Percentiles rank a stretch among this genome's conserved stretches.
These are phyloP conservation scores for Meandrusa payeni DNA, from an alignment of 2,888 invertebrate genomes.

Conservation along the genomic window DNA sequence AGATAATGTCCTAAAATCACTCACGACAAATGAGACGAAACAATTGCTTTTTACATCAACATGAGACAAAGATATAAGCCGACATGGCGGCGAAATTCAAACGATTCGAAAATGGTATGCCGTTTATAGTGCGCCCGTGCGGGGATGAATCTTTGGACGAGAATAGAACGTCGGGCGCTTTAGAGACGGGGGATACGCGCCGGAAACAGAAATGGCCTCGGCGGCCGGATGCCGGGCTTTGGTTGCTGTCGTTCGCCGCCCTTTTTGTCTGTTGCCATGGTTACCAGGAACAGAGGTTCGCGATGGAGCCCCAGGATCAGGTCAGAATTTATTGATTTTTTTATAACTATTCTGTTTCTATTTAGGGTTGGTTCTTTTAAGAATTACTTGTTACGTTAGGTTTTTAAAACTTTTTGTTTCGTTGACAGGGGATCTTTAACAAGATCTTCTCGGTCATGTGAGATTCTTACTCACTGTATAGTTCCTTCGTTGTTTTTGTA, in stretches of 20 bases:
- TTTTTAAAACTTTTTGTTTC: too few species aligned
- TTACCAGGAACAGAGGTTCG: constrained; percentile 89
- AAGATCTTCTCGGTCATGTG: too few species aligned
- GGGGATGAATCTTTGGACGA: constrained; percentile 54
- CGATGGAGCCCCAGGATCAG: constrained; percentile 76
- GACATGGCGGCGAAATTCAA: constrained; percentile 59
- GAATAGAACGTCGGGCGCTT: constrained; percentile 49
- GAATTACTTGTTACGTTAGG: too few species aligned
- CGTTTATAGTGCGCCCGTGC: constrained; percentile 52
- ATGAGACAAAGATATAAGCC: constrained; percentile 58
- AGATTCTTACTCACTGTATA: too few species aligned
- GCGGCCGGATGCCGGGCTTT: constrained; percentile 53
- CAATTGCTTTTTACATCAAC: constrained; percentile 41
- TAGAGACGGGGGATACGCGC: constrained; percentile 34
- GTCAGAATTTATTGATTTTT: constrained; percentile 35
- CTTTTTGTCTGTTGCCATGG: constrained; percentile 61
- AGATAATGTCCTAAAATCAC: constrained; percentile 32
- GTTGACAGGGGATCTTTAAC: too few species aligned
- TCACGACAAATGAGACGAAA: constrained; percentile 32
- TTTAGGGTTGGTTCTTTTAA: too few species aligned
- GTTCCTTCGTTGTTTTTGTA: too few species aligned
- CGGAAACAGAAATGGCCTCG: constrained; percentile 47
- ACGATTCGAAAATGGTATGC: constrained; percentile 49
- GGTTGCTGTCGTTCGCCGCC: constrained; percentile 49
- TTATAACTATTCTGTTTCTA: too few species aligned